These are phyloP conservation scores for Papilio demoleus DNA, from an alignment of 2,888 invertebrate genomes.

Conservation along the genomic window DNA sequence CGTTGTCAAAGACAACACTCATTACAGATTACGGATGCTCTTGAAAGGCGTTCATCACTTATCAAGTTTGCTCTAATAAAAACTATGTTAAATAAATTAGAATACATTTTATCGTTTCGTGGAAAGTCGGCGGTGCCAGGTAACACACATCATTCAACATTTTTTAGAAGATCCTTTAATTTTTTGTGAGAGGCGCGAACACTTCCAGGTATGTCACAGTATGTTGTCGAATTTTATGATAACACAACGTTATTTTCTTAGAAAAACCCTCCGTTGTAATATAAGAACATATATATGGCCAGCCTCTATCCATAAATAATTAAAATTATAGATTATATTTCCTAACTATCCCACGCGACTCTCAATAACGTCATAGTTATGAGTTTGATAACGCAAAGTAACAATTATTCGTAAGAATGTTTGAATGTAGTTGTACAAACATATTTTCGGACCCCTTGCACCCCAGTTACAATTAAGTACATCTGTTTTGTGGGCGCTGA, in stretches of 20 bases:
- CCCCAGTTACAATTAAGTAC: slow-evolving; percentile 18
- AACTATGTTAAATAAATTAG: slow-evolving; percentile 12
- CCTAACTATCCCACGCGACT: too few relatives aligned
- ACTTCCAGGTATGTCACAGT: slow-evolving; percentile 13
- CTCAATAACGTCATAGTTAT: neutral
- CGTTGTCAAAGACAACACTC: slow-evolving; percentile 5
- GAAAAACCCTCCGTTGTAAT: neutral
- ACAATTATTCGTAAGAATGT: neutral
- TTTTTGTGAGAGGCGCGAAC: slow-evolving; percentile 12
- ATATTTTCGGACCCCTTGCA: neutral
- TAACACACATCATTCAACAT: slow-evolving; percentile 20
- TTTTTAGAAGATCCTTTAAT: slow-evolving; percentile 13
- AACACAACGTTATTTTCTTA: neutral
- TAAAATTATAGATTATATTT: too few relatives aligned
- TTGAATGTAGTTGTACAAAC: neutral
- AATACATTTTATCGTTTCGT: slow-evolving; percentile 16
- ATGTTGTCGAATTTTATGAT: neutral
- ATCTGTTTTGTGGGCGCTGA: slow-evolving; percentile 25
- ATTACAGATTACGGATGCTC: slow-evolving; percentile 16
- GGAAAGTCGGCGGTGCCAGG: slow-evolving; percentile 1
- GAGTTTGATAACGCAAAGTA: neutral
- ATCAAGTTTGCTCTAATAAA: slow-evolving; percentile 19
- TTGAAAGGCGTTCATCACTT: slow-evolving; percentile 6
- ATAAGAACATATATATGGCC: too few relatives aligned
- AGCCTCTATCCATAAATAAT: too few relatives aligned